phyloP scores from a whole-genome alignment of 2,797 vertebrate genomes.

The Galaxias olidus region DNA sequence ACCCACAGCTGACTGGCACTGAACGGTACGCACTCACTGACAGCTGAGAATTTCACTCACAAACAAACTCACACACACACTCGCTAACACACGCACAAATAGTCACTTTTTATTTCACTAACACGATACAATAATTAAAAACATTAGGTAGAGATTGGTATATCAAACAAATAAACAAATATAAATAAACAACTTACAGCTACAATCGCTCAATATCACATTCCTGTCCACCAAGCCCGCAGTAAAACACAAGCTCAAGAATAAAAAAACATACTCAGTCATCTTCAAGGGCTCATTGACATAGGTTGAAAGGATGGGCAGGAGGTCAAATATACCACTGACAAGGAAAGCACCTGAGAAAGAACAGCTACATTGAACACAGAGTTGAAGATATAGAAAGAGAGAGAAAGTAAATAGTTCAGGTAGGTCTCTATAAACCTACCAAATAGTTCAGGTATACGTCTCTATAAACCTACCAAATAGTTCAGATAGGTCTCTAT shows the following conservation, averaged over 20 bases:
- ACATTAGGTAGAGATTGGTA: too few relatives aligned
- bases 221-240: too few relatives aligned
- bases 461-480: too few relatives aligned
- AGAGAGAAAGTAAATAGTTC: not conserved
- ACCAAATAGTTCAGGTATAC: too few relatives aligned
- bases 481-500: too few relatives aligned
- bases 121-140: too few relatives aligned
- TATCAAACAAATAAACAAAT: constrained; percentile 1
- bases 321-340: constrained; percentile 90
- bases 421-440: not conserved
- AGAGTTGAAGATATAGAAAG: constrained; percentile 1
- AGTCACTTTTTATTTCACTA: not conserved
- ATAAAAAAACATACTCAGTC: constrained; percentile 77
- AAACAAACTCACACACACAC: not conserved
- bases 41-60: too few relatives aligned
- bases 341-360: constrained; percentile 84
- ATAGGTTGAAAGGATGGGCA: constrained; percentile 83
- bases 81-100: not conserved
- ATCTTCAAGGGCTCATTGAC: constrained; percentile 82
- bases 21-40: not conserved
- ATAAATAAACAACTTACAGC: not conserved
- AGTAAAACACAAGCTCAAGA: not conserved
- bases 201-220: too few relatives aligned
- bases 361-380: not conserved
- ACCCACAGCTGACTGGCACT: constrained; percentile 32